Evolutionary conservation across 2,113 vertebrate genomes (phyloP), one percentile per base, ranked within the genome.

Genomic region (Ophthalmolycus amberensis): DNA sequence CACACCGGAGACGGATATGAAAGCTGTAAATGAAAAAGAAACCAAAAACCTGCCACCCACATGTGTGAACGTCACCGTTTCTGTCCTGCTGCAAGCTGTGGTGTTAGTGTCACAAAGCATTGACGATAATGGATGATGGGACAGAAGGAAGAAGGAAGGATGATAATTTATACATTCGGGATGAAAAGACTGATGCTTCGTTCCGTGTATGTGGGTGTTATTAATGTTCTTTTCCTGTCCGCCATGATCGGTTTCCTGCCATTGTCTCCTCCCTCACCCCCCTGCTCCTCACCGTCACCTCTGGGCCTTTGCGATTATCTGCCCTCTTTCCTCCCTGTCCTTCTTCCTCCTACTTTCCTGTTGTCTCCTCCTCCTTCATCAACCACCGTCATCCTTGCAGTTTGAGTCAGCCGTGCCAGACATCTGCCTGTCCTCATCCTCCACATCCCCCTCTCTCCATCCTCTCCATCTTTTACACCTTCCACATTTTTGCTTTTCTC

Each of bases 141-240:
- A 69, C 76, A 58, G 68, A 60, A 82, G 79, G 77, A 79, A 71
- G 69, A 37, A 50, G 60, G 50, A 66, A 74, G 64, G 29, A 34
- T 48, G 80, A 71, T 86, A 64, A 87, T 89, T 90, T 88, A 85
- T 88, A 78, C 70, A 67, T 84, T 50, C 70, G 82, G 78, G 77
- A 84, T 42, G 29, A 68, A 25, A 67, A 44, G 84, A 82, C 34
- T 48, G 77, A 81, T 73, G 70, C 71, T 22, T 77, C 5, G 50
- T 77, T 87, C 62, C 20, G 22, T 54, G 10, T 29, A 56, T 44
- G 75, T 82, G 70, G 79, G 67, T 58, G 40, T 87, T 71, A 80
- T 85, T 75, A 84, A 84, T 81, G 29, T 64, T 81, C 60, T 65
- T 68, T 68, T 42, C 77, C 71, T 37, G 60, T 84, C 73, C 58